phyloP scores from a whole-genome alignment of 1,140 invertebrate genomes.

The Dolichoris vasculosae region DNA sequence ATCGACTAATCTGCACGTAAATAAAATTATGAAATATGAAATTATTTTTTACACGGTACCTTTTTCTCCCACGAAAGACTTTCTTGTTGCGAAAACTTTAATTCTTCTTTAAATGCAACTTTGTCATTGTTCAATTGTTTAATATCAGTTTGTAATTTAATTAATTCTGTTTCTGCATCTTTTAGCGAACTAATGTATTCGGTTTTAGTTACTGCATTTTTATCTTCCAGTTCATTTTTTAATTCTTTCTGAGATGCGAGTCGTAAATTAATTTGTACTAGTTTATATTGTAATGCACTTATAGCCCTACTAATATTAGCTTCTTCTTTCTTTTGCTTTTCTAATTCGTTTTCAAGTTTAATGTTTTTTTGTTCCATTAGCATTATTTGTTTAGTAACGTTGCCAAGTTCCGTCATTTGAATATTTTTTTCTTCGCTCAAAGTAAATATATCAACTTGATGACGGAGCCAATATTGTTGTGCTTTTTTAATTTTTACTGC shows the following conservation, averaged over 20 bases:
- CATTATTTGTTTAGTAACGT: conserved; percentile 82
- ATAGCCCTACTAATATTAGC: conserved; percentile 77
- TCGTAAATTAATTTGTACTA: conserved; percentile 77
- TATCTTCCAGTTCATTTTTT: conserved; percentile 77
- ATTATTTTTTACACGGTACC: conserved; percentile 61
- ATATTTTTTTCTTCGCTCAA: conserved; percentile 80
- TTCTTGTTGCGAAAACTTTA: conserved; percentile 80
- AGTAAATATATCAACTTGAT: conserved; percentile 81
- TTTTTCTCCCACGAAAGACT: conserved; percentile 87
- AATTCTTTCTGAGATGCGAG: conserved; percentile 77
- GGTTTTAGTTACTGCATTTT: conserved; percentile 76
- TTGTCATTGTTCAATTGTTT: conserved; percentile 80
- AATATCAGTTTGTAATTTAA: conserved; percentile 81
- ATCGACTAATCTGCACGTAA: conserved; percentile 13
- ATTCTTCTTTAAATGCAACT: conserved; percentile 76
- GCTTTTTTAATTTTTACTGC: conserved; percentile 78
- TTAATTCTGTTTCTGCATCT: conserved; percentile 80
- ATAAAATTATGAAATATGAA: conserved; percentile 18
- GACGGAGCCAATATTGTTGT: conserved; percentile 84
- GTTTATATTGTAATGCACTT: conserved; percentile 76
- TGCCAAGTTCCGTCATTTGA: conserved; percentile 79
- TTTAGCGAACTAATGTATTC: conserved; percentile 74
- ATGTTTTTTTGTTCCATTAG: conserved; percentile 84
- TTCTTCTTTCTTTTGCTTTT: conserved; percentile 76
- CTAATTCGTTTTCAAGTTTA: conserved; percentile 79